Evolutionary conservation across 2,888 invertebrate species (phyloP), one percentile per base, ranked within the genome.

Genomic region (Spialia ferax): DNA sequence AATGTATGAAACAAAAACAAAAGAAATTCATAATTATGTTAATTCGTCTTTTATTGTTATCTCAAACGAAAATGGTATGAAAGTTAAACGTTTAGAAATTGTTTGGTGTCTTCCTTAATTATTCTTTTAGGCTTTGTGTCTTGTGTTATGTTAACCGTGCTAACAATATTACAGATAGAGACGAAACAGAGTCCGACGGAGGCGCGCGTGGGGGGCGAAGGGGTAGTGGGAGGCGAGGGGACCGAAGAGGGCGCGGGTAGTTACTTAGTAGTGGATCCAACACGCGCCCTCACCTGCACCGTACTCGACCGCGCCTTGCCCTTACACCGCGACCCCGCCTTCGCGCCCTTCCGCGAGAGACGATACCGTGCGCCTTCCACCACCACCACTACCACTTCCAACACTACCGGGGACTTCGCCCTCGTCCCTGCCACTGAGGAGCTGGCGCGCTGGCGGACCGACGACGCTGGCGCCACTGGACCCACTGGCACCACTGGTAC

Each of bases 251-350:
- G 45, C 22, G 57, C 38, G 57, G 57, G 70, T 71, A 50, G 87
- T 77, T 88, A 79, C 79, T 81, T 92, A 72, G 78, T 93, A 38
- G 69, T 92, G 74, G 91, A 91, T 80, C 70, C 81, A 50, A 70
- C 73, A 71, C 82, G 90, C 10, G 77, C 75, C 56, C 75, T 89
- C 48, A 91, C 92, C 56, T 87, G 87, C 76, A 78, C 88, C 11
- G 91, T 90, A 61, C 72, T 89, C 32, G 87, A 79, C 76, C 78
- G 80, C 69, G 65, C 81, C 54, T 80, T 89, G 65, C 73, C 78
- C 22, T 79, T 88, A 57, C 72, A 74, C 55, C 20, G 18, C 2
- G 86, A 85, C 73, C 68, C 76, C 52, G 78, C 76, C 72, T 89
- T 85, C 85, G 10, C 70, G 20, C 71, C 78, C 73, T 87, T 86